Conservation (phyloP, 2,888 invertebrate species). For the Liopterus haemorrhoidalis region DNA sequence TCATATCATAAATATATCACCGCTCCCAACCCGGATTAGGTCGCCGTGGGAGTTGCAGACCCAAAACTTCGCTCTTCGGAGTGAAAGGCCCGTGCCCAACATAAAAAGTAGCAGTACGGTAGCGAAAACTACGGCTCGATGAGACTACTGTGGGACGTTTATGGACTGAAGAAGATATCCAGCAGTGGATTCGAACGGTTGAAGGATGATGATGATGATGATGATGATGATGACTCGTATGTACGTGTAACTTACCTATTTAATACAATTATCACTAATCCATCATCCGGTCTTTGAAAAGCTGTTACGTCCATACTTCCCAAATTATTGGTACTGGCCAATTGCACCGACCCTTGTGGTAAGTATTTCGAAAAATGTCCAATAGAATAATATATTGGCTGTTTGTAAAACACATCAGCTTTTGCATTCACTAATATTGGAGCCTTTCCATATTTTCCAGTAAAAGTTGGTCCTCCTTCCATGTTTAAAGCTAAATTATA, state of each 20-base stretch:
- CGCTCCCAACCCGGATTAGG: no score
- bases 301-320: constrained; percentile 45
- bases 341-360: constrained; percentile 52
- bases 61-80: no score
- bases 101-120: no score
- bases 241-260: constrained; percentile 58
- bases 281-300: constrained; percentile 50
- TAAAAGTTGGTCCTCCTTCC: constrained; percentile 77
- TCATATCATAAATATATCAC: no score
- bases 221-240: no score
- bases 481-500: constrained; percentile 79
- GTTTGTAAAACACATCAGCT: constrained; percentile 74
- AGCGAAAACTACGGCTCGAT: no score
- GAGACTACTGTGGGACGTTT: no score
- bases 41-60: no score
- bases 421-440: constrained; percentile 62
- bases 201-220: no score
- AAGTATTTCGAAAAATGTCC: constrained; percentile 70
- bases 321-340: constrained; percentile 38
- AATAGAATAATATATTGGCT: constrained; percentile 81
- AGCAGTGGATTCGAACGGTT: no score
- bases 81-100: no score
- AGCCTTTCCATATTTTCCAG: constrained; percentile 71
- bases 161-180: no score
- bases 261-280: constrained; percentile 49